phyloP scores from a whole-genome alignment of 2,113 vertebrate species.

The Chloropsis hardwickii region DNA sequence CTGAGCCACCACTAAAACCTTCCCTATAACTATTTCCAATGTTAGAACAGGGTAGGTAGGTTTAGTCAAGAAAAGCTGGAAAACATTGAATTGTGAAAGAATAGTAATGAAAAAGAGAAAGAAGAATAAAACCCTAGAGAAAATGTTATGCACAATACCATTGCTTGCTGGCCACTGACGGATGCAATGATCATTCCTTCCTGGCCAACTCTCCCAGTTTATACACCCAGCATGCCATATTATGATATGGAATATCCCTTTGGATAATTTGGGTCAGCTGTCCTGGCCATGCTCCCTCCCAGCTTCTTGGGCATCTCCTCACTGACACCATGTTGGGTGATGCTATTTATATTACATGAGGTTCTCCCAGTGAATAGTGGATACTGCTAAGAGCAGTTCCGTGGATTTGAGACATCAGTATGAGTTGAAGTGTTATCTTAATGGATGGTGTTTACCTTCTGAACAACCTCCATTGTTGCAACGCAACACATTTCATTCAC shows the following conservation, averaged over 20 bases:
- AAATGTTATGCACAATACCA: background rate
- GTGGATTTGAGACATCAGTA: background rate
- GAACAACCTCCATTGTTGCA: background rate
- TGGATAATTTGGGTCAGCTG: background rate
- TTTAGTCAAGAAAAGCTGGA: background rate
- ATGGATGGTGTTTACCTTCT: background rate
- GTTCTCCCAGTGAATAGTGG: background rate
- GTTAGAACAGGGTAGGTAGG: background rate
- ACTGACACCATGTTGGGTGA: background rate
- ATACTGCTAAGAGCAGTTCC: background rate
- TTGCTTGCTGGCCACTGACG: background rate
- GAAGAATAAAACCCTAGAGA: background rate
- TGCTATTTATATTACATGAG: background rate
- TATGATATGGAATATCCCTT: background rate
- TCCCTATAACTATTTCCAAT: background rate
- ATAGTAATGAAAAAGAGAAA: background rate
- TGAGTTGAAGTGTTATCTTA: fast-evolving
- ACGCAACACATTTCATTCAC: background rate
- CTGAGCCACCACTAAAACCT: background rate
- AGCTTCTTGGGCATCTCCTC: background rate
- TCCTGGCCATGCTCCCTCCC: too few relatives aligned
- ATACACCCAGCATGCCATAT: too few relatives aligned
- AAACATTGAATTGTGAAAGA: background rate
- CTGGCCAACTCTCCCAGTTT: background rate
- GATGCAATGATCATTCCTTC: background rate